Conservation (phyloP, 2,113 vertebrate genomes). For the Isichthys henryi region DNA sequence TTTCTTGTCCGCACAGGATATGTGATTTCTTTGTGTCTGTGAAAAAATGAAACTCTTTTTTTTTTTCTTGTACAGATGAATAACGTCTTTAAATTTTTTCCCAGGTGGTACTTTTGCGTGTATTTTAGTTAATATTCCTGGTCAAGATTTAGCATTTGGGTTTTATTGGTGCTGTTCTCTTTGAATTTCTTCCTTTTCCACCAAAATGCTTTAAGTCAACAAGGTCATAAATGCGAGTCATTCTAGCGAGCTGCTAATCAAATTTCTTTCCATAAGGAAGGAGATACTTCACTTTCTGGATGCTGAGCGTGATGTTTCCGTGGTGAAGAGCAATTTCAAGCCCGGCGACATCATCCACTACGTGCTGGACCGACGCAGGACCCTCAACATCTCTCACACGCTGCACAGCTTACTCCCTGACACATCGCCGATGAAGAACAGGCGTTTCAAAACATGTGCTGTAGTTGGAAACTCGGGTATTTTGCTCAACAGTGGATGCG, state of each 20-base stretch:
- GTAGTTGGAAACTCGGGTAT: slow-evolving; percentile 83
- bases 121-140: neutral
- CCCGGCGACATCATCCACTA: slow-evolving; percentile 80
- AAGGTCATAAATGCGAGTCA: neutral
- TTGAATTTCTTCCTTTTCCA: neutral
- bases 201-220: neutral
- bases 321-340: slow-evolving; percentile 79
- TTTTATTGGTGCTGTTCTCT: neutral
- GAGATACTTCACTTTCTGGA: slow-evolving; percentile 79
- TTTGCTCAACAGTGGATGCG: slow-evolving; percentile 72
- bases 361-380: slow-evolving; percentile 73
- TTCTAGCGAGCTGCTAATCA: neutral
- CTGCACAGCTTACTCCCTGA: slow-evolving; percentile 78
- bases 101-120: neutral
- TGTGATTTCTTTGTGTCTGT: neutral
- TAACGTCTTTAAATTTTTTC: neutral
- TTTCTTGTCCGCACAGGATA: neutral
- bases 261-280: slow-evolving; percentile 56
- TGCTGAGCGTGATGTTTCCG: slow-evolving; percentile 76
- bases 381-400: slow-evolving; percentile 71
- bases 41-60: neutral
- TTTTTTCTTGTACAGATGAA: neutral
- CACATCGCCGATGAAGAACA: slow-evolving; percentile 81
- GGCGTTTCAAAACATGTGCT: slow-evolving; percentile 73
- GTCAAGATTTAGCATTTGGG: neutral